Conservation (phyloP, 2,113 vertebrate genomes). For the Ptyas mucosa region DNA sequence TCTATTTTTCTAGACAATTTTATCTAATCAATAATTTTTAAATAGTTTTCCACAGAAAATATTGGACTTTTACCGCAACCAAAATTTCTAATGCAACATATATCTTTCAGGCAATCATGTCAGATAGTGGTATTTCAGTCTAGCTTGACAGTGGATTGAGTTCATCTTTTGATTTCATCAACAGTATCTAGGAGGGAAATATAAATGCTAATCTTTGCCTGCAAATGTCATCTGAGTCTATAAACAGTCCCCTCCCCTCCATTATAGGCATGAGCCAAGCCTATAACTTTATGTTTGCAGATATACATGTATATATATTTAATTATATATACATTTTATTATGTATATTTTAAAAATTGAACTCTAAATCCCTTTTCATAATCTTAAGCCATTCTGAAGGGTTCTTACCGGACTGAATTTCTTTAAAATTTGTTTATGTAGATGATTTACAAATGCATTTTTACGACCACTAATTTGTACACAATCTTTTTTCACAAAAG, state of each 20-base stretch:
- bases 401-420: neutral
- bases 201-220: neutral
- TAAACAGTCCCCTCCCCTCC: neutral
- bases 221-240: neutral
- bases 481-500: neutral
- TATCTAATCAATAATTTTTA: neutral
- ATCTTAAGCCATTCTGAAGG: neutral
- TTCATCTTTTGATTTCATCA: neutral
- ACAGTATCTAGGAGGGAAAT: neutral
- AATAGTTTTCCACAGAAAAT: neutral
- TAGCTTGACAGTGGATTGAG: neutral
- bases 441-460: neutral
- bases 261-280: neutral
- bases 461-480: neutral
- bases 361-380: neutral
- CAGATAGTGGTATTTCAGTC: neutral
- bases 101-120: neutral
- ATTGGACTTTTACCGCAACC: neutral
- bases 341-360: neutral
- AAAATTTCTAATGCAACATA: neutral
- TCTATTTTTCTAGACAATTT: neutral
- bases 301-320: neutral
- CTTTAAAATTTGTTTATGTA: neutral
- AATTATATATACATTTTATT: neutral
- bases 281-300: neutral